A percentile compares a stretch with the other conserved stretches of the same genome.
phyloP scores from a whole-genome alignment of 92 coral and sea anemone species.

The Montipora capitata region DNA sequence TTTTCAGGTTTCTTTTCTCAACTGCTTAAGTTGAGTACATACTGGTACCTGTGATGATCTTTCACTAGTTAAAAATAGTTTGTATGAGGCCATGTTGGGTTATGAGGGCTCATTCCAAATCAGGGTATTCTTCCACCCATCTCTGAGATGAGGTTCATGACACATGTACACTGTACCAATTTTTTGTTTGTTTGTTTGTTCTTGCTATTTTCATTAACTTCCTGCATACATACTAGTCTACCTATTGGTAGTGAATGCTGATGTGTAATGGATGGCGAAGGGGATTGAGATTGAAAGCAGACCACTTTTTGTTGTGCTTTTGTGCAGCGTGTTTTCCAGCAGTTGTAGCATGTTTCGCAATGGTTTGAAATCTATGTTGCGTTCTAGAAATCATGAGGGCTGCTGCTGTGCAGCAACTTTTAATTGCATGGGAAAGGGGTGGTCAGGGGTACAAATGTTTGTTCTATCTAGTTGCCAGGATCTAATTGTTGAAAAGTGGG shows the following conservation, averaged over 20 bases:
- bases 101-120: no score
- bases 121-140: no score
- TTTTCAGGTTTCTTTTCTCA: no score
- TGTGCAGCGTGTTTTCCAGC: conserved; percentile 21
- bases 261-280: conserved; percentile 47
- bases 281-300: conserved; percentile 33
- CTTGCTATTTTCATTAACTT: no score
- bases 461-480: conserved; percentile 47
- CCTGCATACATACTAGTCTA: background rate
- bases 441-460: conserved; percentile 42
- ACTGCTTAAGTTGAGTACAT: no score
- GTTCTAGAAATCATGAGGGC: conserved; percentile 49
- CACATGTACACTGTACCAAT: no score
- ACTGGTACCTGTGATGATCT: no score
- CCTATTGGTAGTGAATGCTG: conserved; percentile 53
- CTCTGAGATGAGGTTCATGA: no score
- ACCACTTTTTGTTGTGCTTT: conserved; percentile 10
- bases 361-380: conserved; percentile 53
- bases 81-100: no score
- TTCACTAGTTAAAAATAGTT: no score
- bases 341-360: conserved; percentile 31
- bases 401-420: conserved; percentile 50
- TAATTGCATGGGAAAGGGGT: conserved; percentile 58
- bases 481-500: conserved; percentile 52
- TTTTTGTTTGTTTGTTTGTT: no score